These are phyloP conservation scores for Drosophila parvula DNA, from an alignment of 1,140 invertebrate species.

Conservation along the genomic window DNA sequence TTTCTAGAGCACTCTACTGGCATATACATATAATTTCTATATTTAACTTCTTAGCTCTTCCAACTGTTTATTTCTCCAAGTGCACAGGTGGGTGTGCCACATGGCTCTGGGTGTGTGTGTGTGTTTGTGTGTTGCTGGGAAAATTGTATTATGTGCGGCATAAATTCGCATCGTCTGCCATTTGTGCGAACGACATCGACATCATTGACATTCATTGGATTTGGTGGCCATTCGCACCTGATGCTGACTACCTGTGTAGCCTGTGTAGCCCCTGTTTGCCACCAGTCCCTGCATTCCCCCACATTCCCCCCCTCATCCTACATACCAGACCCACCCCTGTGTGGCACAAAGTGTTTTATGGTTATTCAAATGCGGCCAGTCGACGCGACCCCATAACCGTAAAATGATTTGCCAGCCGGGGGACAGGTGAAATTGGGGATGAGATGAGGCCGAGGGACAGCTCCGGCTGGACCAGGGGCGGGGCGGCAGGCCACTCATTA, in stretches of 20 bases:
- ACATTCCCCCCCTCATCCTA: too few species aligned
- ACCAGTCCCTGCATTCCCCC: neutral
- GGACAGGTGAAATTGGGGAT: slow-evolving; percentile 5
- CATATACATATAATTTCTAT: too few species aligned
- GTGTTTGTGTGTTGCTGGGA: slow-evolving; percentile 11
- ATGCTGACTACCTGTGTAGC: slow-evolving; percentile 44
- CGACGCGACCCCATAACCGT: slow-evolving; percentile 57
- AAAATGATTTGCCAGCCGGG: slow-evolving; percentile 64
- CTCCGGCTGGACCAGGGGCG: neutral
- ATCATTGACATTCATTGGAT: slow-evolving; percentile 79
- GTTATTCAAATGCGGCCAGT: slow-evolving; percentile 69
- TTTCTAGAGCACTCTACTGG: too few species aligned
- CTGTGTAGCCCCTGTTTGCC: neutral
- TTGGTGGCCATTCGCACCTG: slow-evolving; percentile 75
- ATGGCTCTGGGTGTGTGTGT: neutral
- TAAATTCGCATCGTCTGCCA: slow-evolving; percentile 68
- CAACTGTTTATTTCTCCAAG: neutral
- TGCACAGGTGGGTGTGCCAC: neutral
- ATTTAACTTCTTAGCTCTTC: too few species aligned
- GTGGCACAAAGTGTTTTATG: slow-evolving; percentile 60
- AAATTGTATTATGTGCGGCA: slow-evolving; percentile 70
- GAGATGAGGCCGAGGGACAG: neutral
- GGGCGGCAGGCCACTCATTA: slow-evolving; percentile 38
- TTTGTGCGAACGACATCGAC: slow-evolving; percentile 62
- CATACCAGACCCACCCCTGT: neutral